A percentile compares a stretch with the other conserved stretches of the same genome.
These are phyloP conservation scores for Enteromius viviparus DNA, from an alignment of 2,797 vertebrate species.

Conservation along the genomic window DNA sequence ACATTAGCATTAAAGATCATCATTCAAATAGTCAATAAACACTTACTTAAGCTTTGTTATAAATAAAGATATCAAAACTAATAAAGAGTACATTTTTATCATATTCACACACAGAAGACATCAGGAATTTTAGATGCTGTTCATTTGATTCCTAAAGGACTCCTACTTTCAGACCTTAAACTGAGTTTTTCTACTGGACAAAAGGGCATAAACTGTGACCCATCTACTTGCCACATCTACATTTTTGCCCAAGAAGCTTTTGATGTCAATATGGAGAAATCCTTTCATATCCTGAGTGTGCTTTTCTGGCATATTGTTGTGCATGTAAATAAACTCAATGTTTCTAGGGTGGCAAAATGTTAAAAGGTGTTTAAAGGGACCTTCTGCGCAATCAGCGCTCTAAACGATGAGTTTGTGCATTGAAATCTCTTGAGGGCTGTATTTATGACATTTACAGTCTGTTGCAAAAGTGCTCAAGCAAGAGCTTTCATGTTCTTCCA, in stretches of 20 bases:
- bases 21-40: constrained; percentile 27
- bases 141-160: neutral
- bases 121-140: neutral
- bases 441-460: constrained; percentile 17
- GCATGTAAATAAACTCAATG: constrained; percentile 12
- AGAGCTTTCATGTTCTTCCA: constrained; percentile 36
- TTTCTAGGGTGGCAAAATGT: neutral
- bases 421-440: neutral
- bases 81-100: constrained; percentile 25
- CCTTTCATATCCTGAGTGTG: neutral
- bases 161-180: neutral
- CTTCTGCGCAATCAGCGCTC: constrained; percentile 2
- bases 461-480: constrained; percentile 13
- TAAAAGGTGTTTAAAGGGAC: constrained; percentile 1
- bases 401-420: neutral
- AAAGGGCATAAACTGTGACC: neutral
- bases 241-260: neutral
- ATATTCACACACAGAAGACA: neutral
- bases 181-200: neutral
- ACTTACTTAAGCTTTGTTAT: constrained; percentile 37
- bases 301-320: constrained; percentile 2
- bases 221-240: neutral
- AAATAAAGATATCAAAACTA: constrained; percentile 38
- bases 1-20: neutral
- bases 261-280: neutral